Base-by-base conservation (phyloP, 2,797 vertebrate genomes). In the Falco novaeseelandiae region DNA sequence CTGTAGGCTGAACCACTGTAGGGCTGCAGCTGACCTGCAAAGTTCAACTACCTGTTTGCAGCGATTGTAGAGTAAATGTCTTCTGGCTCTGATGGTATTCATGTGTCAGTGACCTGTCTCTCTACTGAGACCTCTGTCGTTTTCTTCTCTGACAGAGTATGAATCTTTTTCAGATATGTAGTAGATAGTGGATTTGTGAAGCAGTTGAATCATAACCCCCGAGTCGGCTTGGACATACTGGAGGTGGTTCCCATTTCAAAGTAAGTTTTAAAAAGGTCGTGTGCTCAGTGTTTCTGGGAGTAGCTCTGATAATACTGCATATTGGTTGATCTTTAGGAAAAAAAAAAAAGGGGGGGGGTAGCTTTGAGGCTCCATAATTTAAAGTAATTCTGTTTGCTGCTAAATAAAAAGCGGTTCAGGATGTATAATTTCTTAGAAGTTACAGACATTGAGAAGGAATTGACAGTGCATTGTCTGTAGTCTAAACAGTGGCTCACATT, bases 101-200 rank as follows among this genome's bases (percentile, higher is more conserved):
- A 0, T 1, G 4, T 91, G 29, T 55, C 90, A 62, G 32, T 42
- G 81, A 22, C 14, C 17, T 36, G 16, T 59, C 62, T 92, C 23
- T 48, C 66, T 89, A 1, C 82, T 74, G 61, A 92, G 12, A 49
- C 17, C 22, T 79, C 12, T 73, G 2, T 12, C 71, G 13, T 90
- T 93, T 15, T 49, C 36, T 21, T 67, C 59, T 90, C 55, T 94
- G 95, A 96, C 48, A 48, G 82, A 74, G 87, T 89, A 66, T 95
- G 87, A 9, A 6, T 95, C 84, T 73, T 54, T 25, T 93, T 26
- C 95, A 99, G 99, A 55, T 99, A 99, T 18, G 99, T 99, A 32
- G 98, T 99, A 52, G 99, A 99, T 80, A 99, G 99, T 79, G 99
- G 99, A 34, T 99, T 99, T 98, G 99, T 99, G 95, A 99, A 99